Base-by-base conservation (phyloP, 2,797 vertebrate genomes). In the Pterois miles region DNA sequence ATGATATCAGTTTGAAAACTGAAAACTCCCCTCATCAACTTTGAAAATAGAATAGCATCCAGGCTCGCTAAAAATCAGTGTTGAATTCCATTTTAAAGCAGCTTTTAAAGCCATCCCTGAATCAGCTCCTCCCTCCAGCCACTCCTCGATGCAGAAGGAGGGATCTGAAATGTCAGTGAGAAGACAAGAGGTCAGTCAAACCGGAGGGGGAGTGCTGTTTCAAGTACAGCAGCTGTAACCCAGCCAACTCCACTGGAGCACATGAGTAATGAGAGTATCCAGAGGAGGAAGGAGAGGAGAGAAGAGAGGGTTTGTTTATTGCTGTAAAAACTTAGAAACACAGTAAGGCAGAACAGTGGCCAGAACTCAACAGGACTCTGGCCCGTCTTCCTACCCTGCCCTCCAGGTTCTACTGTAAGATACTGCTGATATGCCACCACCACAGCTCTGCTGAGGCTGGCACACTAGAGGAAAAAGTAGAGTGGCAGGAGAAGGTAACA, bases 311-410 rank as follows among this genome's bases (percentile, higher is more conserved):
- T 56, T 69, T 67, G 50, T 70, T 81, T 74, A 48, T 76, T 36
- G 56, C n/a, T 72, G 20, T 68, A 8, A 74, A 69, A 62, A 72
- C 14, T 63, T 52, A 50, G 5, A 63, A 70, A 66, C n/a, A 65
- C 34, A 25, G 22, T 58, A 27, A 76, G 80, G 58, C 74, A 25
- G 29, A 87, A 65, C 25, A 71, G 43, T 71, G 31, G 67, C 64
- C 62, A 54, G 62, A 69, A 40, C 58, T 77, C 58, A 4, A 31
- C 50, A 52, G 29, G 60, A 60, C 12, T 31, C 56, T 43, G 52
- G 31, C 10, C 23, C 9, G 4, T 67, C 50, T 10, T 65, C 16
- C 33, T 46, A 14, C 20, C 23, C 50, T 52, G 11, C 54, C 43
- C 33, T 82, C 60, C 43, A 34, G 43, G 38, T 71, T 71, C 22